Conservation (phyloP, 2,888 invertebrate species). For the Calephelis perditalis region DNA sequence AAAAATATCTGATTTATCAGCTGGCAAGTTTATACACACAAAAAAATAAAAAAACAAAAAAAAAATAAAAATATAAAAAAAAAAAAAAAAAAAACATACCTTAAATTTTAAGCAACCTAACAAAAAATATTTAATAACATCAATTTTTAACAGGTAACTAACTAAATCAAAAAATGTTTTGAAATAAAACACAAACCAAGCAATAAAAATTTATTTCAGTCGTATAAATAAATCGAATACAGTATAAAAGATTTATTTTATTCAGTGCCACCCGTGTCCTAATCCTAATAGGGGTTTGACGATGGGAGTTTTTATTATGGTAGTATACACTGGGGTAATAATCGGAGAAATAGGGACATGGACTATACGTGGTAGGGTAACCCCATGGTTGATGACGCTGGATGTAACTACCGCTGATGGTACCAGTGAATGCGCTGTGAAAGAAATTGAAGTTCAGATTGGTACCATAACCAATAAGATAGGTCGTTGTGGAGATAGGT, state of each 20-base stretch:
- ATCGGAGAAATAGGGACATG: slow-evolving; percentile 35
- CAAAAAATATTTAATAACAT: too few species aligned
- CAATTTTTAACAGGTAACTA: too few species aligned
- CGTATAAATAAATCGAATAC: slow-evolving; percentile 18
- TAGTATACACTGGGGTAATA: neutral
- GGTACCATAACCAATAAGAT: slow-evolving; percentile 16
- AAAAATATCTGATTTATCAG: too few species aligned
- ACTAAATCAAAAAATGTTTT: neutral
- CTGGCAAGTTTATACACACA: too few species aligned
- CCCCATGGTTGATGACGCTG: slow-evolving; percentile 51
- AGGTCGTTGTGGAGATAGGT: slow-evolving; percentile 19
- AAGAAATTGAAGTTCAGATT: slow-evolving; percentile 27
- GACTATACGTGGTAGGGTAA: slow-evolving; percentile 39
- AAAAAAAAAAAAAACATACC: too few species aligned
- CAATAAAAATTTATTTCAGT: slow-evolving; percentile 1
- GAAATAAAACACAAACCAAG: slow-evolving; percentile 14
- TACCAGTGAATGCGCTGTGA: slow-evolving; percentile 33
- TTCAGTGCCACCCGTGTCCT: slow-evolving; percentile 15
- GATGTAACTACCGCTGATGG: slow-evolving; percentile 43
- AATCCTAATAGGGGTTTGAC: slow-evolving; percentile 24
- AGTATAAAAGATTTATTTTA: slow-evolving; percentile 1
- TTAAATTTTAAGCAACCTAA: too few species aligned
- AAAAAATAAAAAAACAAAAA: too few species aligned
- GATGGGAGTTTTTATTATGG: slow-evolving; percentile 30
- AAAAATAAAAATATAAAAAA: too few species aligned